These are phyloP conservation scores for Lampropteryx suffumata DNA, from an alignment of 2,888 invertebrate genomes.

Conservation along the genomic window DNA sequence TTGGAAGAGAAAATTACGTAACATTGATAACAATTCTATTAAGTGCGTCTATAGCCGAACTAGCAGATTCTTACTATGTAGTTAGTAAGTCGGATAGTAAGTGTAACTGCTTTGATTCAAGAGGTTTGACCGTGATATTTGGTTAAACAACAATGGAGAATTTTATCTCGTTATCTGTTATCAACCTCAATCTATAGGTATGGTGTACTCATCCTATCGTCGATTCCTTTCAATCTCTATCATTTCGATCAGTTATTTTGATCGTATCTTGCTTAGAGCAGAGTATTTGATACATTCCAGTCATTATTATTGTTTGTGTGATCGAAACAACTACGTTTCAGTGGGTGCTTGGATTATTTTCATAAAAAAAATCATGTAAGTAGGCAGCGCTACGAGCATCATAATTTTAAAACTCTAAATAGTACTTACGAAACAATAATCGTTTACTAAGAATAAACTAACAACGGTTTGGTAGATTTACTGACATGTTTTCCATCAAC, in stretches of 20 bases:
- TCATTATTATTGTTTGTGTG: constrained; percentile 27
- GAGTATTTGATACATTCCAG: constrained; percentile 19
- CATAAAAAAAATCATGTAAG: constrained; percentile 20
- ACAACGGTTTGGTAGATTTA: neutral
- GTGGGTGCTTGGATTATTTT: constrained; percentile 24
- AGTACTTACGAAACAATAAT: constrained; percentile 12
- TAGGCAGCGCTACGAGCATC: constrained; percentile 6
- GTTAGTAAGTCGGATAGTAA: no score
- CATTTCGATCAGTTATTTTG: constrained; percentile 11
- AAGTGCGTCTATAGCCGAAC: constrained; percentile 9
- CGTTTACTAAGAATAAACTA: constrained; percentile 4
- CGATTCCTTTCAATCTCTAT: constrained; percentile 6
- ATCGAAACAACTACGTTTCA: constrained; percentile 17
- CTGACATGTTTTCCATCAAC: constrained; percentile 3
- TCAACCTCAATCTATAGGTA: constrained; percentile 22
- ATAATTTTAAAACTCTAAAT: constrained; percentile 11
- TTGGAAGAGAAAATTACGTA: constrained; percentile 54
- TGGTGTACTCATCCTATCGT: constrained; percentile 9
- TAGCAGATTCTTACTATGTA: neutral
- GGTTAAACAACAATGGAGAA: constrained; percentile 18
- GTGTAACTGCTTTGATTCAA: neutral
- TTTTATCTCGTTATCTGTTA: constrained; percentile 35
- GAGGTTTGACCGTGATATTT: constrained; percentile 5
- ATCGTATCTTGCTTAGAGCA: constrained; percentile 7
- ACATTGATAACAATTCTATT: constrained; percentile 38